A percentile compares a stretch with the other conserved stretches of the same genome.
These are phyloP conservation scores for Staurois parvus DNA, from an alignment of 2,797 vertebrate genomes.

Conservation along the genomic window DNA sequence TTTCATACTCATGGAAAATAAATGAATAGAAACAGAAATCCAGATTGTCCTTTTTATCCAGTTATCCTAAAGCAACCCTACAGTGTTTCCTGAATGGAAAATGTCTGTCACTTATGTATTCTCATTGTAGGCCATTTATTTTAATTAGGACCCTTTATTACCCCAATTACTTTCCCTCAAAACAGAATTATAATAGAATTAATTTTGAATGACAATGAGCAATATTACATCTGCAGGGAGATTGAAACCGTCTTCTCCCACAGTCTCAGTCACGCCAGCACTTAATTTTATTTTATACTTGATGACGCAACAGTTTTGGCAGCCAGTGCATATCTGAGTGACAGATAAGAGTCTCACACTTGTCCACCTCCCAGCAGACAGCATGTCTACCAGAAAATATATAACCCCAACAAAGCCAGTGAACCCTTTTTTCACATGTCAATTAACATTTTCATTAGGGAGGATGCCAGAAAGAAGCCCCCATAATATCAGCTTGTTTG, in stretches of 20 bases:
- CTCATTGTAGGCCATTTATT: not conserved
- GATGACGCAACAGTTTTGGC: conserved; percentile 1
- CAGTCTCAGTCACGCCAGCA: not conserved
- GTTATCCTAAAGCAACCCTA: not conserved
- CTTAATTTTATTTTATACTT: not conserved
- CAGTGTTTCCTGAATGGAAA: not conserved
- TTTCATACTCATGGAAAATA: not conserved
- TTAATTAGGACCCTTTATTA: not conserved
- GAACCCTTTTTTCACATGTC: too few relatives aligned
- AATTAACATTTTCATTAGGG: too few relatives aligned
- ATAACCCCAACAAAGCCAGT: too few relatives aligned
- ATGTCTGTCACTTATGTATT: not conserved
- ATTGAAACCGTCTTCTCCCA: not conserved
- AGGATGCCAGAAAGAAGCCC: too few relatives aligned
- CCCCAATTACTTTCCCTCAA: not conserved
- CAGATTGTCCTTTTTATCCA: not conserved
- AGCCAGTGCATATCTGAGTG: conserved; percentile 2
- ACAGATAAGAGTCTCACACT: not conserved
- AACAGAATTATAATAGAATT: not conserved
- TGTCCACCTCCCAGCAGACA: conserved; percentile 9
- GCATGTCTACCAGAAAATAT: conserved; percentile 20
- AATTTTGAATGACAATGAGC: not conserved
- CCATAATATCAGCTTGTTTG: too few relatives aligned
- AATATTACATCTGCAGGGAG: not conserved
- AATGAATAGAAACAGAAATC: not conserved